Conservation (phyloP, 2,113 vertebrate species). For the chimpanzee (Pan troglodytes) region DNA sequence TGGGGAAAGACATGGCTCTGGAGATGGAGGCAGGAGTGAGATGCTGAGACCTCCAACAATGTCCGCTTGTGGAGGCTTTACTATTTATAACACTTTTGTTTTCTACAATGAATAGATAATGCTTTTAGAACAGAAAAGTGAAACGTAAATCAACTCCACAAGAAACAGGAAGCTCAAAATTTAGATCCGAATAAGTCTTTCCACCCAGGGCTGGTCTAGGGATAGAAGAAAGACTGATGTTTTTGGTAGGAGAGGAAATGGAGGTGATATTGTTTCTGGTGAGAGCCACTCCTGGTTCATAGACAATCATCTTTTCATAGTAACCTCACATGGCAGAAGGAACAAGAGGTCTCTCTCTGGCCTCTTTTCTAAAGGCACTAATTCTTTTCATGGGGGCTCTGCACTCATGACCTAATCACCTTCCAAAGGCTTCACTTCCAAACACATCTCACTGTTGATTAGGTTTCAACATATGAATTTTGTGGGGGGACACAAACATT, state of each 20-base stretch:
- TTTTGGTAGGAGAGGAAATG: not conserved
- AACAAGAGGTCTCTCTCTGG: not conserved
- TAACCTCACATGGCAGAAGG: not conserved
- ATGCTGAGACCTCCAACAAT: accelerated
- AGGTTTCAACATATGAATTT: not conserved
- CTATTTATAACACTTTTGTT: too few species aligned
- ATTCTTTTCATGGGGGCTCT: not conserved
- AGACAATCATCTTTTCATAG: not conserved
- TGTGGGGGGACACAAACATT: not conserved
- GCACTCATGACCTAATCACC: too few species aligned
- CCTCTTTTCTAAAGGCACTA: accelerated
- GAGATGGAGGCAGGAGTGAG: accelerated
- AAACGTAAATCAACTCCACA: not conserved
- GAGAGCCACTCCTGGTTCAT: not conserved
- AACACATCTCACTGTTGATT: too few species aligned
- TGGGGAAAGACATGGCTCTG: accelerated
- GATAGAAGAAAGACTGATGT: not conserved
- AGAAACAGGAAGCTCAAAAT: not conserved
- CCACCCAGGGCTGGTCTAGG: not conserved
- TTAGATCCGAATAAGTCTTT: not conserved
- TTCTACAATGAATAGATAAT: not conserved
- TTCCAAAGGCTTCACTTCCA: not conserved
- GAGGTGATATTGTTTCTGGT: accelerated
- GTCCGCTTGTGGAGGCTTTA: accelerated
- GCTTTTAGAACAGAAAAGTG: not conserved